Conservation (phyloP, 2,113 vertebrate species). For the Ondatra zibethicus region DNA sequence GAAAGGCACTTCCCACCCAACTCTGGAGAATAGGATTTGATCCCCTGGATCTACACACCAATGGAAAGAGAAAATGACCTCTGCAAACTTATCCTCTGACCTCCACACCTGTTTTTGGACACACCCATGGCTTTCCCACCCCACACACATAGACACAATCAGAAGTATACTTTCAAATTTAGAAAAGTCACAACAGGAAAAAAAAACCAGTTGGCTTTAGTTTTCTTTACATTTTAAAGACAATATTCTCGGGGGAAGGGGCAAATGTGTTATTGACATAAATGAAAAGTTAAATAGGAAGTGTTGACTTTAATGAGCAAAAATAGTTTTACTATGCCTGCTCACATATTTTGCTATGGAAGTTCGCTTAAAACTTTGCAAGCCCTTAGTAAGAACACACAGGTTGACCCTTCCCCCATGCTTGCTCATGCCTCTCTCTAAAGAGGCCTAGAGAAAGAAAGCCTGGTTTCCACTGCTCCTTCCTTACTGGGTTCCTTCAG, state of each 20-base stretch:
- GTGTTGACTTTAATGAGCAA: background rate
- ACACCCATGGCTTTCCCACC: background rate
- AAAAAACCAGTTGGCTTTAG: background rate
- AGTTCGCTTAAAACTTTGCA: background rate
- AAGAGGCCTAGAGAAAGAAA: background rate
- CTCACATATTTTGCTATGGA: background rate
- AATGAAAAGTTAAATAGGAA: background rate
- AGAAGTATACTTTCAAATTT: background rate
- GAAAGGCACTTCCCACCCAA: background rate
- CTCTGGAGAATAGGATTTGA: background rate
- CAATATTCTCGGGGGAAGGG: background rate
- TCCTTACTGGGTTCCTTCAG: background rate
- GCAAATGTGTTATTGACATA: background rate
- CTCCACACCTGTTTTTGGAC: background rate
- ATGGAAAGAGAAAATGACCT: background rate
- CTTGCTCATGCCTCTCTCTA: background rate
- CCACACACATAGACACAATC: background rate
- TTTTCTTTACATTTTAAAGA: background rate
- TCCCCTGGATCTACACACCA: background rate
- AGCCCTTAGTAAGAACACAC: background rate
- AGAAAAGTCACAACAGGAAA: background rate
- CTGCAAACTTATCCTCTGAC: background rate
- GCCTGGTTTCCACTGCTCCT: background rate
- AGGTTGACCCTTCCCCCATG: background rate
- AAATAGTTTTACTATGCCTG: background rate